phyloP scores from a whole-genome alignment of 2,888 invertebrate genomes.

The Theristus sp. region DNA sequence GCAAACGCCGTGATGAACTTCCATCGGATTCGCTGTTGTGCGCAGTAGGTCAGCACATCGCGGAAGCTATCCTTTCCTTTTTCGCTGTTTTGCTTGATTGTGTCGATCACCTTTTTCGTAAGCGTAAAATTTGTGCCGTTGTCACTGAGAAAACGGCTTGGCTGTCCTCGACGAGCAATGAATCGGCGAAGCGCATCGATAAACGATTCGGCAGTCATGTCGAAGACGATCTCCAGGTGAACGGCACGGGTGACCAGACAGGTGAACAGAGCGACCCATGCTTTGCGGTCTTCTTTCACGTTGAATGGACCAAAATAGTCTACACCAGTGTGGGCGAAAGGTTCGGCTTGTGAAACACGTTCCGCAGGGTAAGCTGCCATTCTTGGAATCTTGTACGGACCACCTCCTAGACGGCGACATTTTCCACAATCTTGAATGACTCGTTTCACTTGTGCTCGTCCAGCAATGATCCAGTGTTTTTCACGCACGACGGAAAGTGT shows the following conservation, averaged over 20 bases:
- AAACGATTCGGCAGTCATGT: no score
- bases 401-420: background rate
- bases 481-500: no score
- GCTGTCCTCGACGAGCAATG: no score
- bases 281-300: constrained; percentile 16
- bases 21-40: constrained; percentile 10
- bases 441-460: background rate
- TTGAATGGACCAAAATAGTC: no score
- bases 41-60: constrained; percentile 2
- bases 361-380: background rate
- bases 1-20: no score
- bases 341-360: background rate
- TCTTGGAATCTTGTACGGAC: background rate
- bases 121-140: constrained; percentile 28
- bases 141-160: constrained; percentile 17
- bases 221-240: no score
- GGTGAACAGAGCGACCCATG: no score
- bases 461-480: no score
- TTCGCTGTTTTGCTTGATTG: background rate
- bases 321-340: background rate
- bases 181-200: no score
- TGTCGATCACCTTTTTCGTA: background rate
- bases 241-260: no score
- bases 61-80: background rate
- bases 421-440: background rate